Conservation (phyloP, 2,113 vertebrate genomes). For the Peromyscus maniculatus region DNA sequence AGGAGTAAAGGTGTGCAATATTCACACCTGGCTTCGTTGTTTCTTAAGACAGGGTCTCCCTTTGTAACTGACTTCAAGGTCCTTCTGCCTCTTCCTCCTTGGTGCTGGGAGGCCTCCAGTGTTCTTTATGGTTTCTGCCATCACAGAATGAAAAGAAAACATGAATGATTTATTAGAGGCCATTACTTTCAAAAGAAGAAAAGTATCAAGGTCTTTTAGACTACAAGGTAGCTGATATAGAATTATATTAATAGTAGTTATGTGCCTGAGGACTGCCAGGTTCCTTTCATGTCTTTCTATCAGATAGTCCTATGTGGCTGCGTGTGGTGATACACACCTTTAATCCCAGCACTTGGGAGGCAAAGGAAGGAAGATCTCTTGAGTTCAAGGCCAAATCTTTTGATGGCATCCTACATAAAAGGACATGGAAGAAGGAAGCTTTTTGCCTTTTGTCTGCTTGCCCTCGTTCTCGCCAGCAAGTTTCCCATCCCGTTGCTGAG, state of each 20-base stretch:
- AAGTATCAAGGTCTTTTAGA: constrained; percentile 28
- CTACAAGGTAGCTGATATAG: constrained; percentile 33
- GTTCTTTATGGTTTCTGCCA: constrained; percentile 39
- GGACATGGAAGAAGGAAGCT: not conserved
- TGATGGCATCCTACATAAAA: not conserved
- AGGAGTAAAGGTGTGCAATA: not conserved
- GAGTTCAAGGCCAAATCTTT: not conserved
- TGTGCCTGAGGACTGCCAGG: not conserved
- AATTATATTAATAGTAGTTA: constrained; percentile 22
- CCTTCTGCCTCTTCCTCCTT: not conserved
- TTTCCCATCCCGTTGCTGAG: not conserved
- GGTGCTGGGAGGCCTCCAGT: not conserved
- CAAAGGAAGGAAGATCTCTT: not conserved
- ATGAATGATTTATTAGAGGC: constrained; percentile 18
- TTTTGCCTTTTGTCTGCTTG: not conserved
- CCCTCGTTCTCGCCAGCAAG: not conserved
- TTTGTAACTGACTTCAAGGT: not conserved
- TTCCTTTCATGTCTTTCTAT: not conserved
- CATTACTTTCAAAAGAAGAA: constrained; percentile 20
- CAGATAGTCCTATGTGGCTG: not conserved
- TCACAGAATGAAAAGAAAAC: constrained; percentile 33
- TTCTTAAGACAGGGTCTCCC: not conserved
- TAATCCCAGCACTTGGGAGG: too few relatives aligned
- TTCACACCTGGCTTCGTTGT: not conserved
- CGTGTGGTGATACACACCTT: not conserved